Conservation (phyloP, 2,113 vertebrate genomes). For the Cinclus mexicanus region DNA sequence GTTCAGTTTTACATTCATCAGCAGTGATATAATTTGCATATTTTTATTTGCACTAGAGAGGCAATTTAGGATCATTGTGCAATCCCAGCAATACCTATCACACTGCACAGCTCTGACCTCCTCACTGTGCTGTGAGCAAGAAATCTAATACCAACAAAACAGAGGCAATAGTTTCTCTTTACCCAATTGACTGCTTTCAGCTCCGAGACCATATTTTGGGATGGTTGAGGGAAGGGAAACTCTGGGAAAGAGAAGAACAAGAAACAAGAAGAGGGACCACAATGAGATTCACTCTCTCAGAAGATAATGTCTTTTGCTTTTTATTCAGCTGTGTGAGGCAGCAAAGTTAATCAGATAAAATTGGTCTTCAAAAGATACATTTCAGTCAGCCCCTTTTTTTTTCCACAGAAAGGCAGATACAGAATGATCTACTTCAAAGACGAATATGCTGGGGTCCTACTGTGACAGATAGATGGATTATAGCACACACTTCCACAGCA, state of each 20-base stretch:
- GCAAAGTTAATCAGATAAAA: neutral
- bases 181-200: neutral
- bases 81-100: neutral
- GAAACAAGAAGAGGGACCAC: neutral
- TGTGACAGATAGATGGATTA: neutral
- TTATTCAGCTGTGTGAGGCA: neutral
- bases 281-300: neutral
- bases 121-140: neutral
- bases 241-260: neutral
- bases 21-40: conserved; percentile 43
- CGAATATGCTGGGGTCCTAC: neutral
- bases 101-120: conserved; percentile 32
- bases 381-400: neutral
- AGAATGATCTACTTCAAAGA: neutral
- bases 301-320: conserved; percentile 16
- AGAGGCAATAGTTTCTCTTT: neutral
- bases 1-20: conserved; percentile 35
- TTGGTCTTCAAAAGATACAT: neutral
- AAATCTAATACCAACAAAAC: neutral
- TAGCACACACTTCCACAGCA: neutral
- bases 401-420: neutral
- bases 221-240: neutral
- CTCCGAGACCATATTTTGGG: neutral
- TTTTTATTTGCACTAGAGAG: conserved; percentile 52
- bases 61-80: conserved; percentile 1